phyloP scores from a whole-genome alignment of 2,888 invertebrate species.

The Andrena flavipes region DNA sequence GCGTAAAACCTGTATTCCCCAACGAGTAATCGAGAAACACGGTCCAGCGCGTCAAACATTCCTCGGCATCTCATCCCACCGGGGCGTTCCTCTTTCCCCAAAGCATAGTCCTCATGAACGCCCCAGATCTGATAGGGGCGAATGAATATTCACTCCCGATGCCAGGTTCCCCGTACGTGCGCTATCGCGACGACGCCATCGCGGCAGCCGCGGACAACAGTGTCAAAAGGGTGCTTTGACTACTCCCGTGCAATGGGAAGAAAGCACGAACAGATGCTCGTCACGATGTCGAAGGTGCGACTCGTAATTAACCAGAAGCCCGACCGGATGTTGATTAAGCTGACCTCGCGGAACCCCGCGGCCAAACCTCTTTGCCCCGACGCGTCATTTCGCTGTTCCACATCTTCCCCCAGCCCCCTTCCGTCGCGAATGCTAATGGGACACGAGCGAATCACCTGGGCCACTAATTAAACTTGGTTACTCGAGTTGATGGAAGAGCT shows the following conservation, averaged over 20 bases:
- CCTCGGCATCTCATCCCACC: not conserved
- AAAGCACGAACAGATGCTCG: slow-evolving; percentile 63
- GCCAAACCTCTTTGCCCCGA: not conserved
- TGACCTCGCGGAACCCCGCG: slow-evolving; percentile 46
- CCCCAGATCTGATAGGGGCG: slow-evolving; percentile 65
- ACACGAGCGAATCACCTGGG: not conserved
- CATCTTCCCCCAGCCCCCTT: not conserved
- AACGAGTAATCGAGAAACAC: not conserved
- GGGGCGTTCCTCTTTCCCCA: slow-evolving; percentile 22
- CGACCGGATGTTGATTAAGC: slow-evolving; percentile 68
- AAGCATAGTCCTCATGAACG: slow-evolving; percentile 47
- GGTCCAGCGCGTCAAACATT: not conserved
- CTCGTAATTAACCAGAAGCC: slow-evolving; percentile 70
- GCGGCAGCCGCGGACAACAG: slow-evolving; percentile 54
- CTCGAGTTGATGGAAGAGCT: not conserved
- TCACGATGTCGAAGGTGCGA: slow-evolving; percentile 64
- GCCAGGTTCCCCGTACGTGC: slow-evolving; percentile 66
- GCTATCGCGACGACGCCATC: slow-evolving; percentile 63
- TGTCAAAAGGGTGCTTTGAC: slow-evolving; percentile 69
- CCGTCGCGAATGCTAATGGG: slow-evolving; percentile 32
- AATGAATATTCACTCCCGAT: slow-evolving; percentile 69
- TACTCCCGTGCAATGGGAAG: slow-evolving; percentile 53
- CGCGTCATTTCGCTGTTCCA: slow-evolving; percentile 14
- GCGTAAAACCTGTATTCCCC: not conserved
- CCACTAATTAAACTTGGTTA: slow-evolving; percentile 28